Evolutionary conservation across 2,797 vertebrate genomes (phyloP), one percentile per base, ranked within the genome.

Genomic region (Tarsius wallacei): DNA sequence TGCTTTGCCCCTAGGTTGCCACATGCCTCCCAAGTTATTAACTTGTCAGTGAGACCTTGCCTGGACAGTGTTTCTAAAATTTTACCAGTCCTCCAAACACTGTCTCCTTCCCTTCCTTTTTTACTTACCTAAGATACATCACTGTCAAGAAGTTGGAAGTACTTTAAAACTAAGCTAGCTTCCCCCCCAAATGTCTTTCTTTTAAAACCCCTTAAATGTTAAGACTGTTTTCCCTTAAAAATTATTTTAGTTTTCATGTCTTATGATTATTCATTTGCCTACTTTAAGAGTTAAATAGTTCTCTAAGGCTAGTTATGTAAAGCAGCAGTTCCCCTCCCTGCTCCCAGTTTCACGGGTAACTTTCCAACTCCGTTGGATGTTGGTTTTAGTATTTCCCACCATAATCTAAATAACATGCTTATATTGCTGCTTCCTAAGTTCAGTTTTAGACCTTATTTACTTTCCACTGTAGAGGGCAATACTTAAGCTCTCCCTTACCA

Each of bases 141-240:
- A 26, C 53, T 57, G 4, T 73, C 2, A 86, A 28, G 89, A 82
- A 70, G 24, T 82, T 66, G 68, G 57, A 93, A 73, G 36, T 9
- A 21, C 24, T 66, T 15, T 57, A 89, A 96, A 47, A n/a, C 12
- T 14, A 28, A 80, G 57, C 13, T 51, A 61, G 53, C 7, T 77
- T 81, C 77, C 7, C 0, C 28, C 14, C 51, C 68, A 90, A 70
- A 53, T 80, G 71, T 64, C 16, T 71, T 84, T 93, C 22, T 94
- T 91, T 86, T n/a, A 93, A 93, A 88, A 55, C 1, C 7, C 16
- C n/a, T 49, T 36, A 80, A 36, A 61, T 93, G 73, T n/a, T 86
- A 71, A 94, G 57, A 57, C 33, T 14, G 31, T 55, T 42, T 78
- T 81, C 11, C 42, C 11, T 59, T 77, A 90, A 89, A 89, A 82